Evolutionary conservation across 2,113 vertebrate genomes (phyloP).

Genomic region (Crotophaga sulcirostris): DNA sequence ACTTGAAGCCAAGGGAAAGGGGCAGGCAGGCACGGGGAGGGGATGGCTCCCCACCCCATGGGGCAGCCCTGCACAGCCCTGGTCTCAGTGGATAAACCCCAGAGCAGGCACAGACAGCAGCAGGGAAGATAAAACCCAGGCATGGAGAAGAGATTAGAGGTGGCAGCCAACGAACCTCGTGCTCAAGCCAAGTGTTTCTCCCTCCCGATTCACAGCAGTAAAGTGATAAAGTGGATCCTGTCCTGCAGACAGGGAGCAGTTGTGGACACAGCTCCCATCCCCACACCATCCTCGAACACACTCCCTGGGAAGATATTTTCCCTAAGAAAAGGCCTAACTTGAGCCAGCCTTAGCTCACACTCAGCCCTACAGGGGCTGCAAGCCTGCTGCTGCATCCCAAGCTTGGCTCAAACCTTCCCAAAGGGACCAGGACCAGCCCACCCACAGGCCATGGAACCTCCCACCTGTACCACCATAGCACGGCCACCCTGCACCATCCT

Average conservation of each 20-base stretch:
- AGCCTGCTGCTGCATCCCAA: accelerated
- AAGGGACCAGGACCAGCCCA: not conserved
- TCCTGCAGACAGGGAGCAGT: accelerated
- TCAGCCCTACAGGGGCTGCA: accelerated
- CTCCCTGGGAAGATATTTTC: not conserved
- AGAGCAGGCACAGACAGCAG: not conserved
- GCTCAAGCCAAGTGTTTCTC: too few species aligned
- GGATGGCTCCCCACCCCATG: accelerated
- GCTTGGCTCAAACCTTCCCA: not conserved
- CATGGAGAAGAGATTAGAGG: too few species aligned
- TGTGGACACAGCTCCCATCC: not conserved
- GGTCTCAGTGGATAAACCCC: accelerated
- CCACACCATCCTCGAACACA: not conserved
- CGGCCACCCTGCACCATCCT: not conserved
- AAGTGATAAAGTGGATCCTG: accelerated
- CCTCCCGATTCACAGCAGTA: not conserved
- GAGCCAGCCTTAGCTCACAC: not conserved
- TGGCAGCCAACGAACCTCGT: too few species aligned
- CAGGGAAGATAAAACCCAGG: not conserved
- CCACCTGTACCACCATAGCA: not conserved
- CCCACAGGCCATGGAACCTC: not conserved
- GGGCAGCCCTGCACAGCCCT: not conserved
- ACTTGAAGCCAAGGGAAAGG: not conserved
- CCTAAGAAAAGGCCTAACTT: not conserved
- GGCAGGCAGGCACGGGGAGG: not conserved